Conservation (phyloP, 2,113 vertebrate species). For the Cynopterus brachyotis region DNA sequence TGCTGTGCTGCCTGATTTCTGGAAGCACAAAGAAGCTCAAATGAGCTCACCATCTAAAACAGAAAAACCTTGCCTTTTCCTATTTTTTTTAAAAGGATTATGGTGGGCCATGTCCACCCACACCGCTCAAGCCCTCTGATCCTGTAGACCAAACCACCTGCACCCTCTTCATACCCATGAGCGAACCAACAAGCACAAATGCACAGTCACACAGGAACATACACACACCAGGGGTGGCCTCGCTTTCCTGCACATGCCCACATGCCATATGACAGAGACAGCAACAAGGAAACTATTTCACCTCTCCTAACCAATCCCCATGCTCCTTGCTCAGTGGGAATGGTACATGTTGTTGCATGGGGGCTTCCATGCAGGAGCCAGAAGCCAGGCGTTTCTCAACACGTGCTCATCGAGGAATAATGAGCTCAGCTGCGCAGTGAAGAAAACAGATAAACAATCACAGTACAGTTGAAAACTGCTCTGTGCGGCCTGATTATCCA, state of each 20-base stretch:
- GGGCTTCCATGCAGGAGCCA: background rate
- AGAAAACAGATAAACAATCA: conserved; percentile 12
- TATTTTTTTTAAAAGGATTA: background rate
- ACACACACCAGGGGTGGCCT: background rate
- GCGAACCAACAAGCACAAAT: background rate
- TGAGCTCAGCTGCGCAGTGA: background rate
- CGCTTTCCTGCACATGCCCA: background rate
- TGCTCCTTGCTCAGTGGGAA: background rate
- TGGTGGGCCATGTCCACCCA: background rate
- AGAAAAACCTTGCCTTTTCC: background rate
- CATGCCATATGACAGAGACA: background rate
- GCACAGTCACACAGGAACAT: accelerated
- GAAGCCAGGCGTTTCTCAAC: background rate
- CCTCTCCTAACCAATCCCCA: background rate
- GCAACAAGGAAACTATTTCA: background rate
- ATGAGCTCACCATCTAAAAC: background rate
- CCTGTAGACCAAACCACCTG: background rate
- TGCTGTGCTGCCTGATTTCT: background rate
- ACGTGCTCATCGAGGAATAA: background rate
- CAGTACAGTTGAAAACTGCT: conserved; percentile 43
- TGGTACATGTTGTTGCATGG: background rate
- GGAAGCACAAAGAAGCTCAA: background rate
- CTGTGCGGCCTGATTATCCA: background rate
- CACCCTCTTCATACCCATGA: background rate
- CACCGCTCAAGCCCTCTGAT: background rate